Evolutionary conservation across 2,888 invertebrate species (phyloP), one percentile per base, ranked within the genome.

Genomic region (Patella pellucida): DNA sequence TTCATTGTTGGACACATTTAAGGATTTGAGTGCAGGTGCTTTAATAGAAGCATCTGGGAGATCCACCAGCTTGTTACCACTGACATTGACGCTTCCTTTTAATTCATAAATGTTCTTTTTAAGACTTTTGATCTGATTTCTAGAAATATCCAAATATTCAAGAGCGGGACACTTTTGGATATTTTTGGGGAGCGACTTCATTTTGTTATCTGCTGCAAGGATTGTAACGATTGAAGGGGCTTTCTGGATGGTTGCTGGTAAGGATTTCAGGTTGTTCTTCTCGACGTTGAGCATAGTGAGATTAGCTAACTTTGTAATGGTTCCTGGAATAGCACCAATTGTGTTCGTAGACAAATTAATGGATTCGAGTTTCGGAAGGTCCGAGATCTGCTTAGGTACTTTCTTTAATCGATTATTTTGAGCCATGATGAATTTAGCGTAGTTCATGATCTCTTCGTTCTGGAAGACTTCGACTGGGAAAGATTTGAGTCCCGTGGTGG

Each of bases 91-190:
- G 27, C 82, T 80, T 7, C 87, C 85, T 16, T 86, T 87, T 54
- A 88, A 71, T 76, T 90, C 90, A 79, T 90, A 90, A 52, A 90
- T 83, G 71, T 85, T 88, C 82, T 89, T 89, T 78, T 86, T 87
- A 0, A 62, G 23, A 62, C 62, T 52, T 82, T 78, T 84, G 70
- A 90, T 86, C 27, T 85, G 78, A 78, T 90, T 90, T 75, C 87
- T 83, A 1, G 87, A 88, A 1, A 86, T 79, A 77, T 90, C 88
- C 2, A 90, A 76, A 9, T 79, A 67, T 41, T 84, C 81, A 50
- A 90, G 79, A 12, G 83, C 79, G 9, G 85, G 84, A 14, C 87
- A 83, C 72, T 87, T 87, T 72, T 85, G 86, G 62, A 90, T 84
- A 14, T 87, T 88, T 41, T 88, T 87, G 9, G 90, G 90, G 14